Evolutionary conservation across 2,888 invertebrate genomes (phyloP).

Genomic region (Ditula angustiorana): DNA sequence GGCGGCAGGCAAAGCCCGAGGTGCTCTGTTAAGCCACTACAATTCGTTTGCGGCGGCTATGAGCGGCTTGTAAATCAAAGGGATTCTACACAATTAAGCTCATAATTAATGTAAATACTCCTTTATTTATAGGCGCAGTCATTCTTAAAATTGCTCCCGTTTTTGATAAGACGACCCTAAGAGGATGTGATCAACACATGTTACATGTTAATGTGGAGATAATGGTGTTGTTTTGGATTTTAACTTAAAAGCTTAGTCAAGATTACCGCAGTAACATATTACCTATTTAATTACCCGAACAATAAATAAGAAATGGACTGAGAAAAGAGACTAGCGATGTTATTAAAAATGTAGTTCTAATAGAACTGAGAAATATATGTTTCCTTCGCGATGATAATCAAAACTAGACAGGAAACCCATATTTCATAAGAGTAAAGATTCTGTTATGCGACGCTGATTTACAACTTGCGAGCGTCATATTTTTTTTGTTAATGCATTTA

Average conservation of each 20-base stretch:
- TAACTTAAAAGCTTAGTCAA: conserved; percentile 47
- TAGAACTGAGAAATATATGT: conserved; percentile 67
- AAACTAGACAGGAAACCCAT: conserved; percentile 71
- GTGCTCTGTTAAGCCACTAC: conserved; percentile 81
- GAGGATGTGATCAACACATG: conserved; percentile 79
- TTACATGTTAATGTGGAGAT: conserved; percentile 73
- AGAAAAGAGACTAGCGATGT: conserved; percentile 49
- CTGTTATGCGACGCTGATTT: conserved; percentile 65
- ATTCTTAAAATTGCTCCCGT: conserved; percentile 82
- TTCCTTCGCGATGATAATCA: conserved; percentile 70
- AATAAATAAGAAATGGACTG: conserved; percentile 48
- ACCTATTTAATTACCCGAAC: conserved; percentile 49
- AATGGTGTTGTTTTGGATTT: conserved; percentile 58
- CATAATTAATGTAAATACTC: conserved; percentile 84
- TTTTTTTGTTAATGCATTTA: conserved; percentile 68
- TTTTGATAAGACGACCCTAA: conserved; percentile 71
- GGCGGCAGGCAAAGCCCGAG: conserved; percentile 69
- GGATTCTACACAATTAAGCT: conserved; percentile 84
- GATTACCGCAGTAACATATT: conserved; percentile 42
- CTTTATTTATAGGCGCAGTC: conserved; percentile 81
- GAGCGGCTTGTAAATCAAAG: conserved; percentile 85
- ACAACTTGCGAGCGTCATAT: conserved; percentile 63
- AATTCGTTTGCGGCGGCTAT: conserved; percentile 82
- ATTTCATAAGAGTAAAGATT: conserved; percentile 64
- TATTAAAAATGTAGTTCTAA: conserved; percentile 51